Evolutionary conservation across 1,140 invertebrate genomes (phyloP), one percentile per base, ranked within the genome.

Genomic region (Hermatobates lingyangjiaoensis): DNA sequence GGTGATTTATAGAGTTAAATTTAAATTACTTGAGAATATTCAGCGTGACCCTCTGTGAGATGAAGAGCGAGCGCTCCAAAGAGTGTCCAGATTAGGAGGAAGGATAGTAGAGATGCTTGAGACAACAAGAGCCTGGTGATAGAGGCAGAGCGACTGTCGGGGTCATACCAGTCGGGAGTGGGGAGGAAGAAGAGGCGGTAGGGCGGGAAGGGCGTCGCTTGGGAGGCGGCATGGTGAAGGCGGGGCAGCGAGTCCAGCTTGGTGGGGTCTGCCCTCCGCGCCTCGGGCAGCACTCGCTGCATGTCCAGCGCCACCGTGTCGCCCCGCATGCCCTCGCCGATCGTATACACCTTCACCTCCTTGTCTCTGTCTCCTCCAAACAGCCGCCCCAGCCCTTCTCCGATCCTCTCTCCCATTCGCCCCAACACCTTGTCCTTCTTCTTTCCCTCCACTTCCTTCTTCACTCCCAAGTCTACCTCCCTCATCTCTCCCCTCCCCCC

Each of bases 1-100:
- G n/a, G n/a, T n/a, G n/a, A n/a, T n/a, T n/a, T n/a, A n/a, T n/a
- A n/a, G n/a, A n/a, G n/a, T n/a, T n/a, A n/a, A n/a, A n/a, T n/a
- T n/a, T n/a, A n/a, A n/a, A n/a, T 48, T 25, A 70, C 66, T 55
- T 74, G 71, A 44, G 64, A 61, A 2, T 64, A 63, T 57, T 77
- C 75, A 2, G 70, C 63, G 1, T 73, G 74, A 5, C 72, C 74
- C 64, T 77, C 75, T 10, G 73, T 75, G 2, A 68, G 62, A 55
- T 69, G 70, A 59, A 77, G 76, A 0, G 71, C 69, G 0, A 66
- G 64, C 3, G 75, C 74, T 23, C 74, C 74, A 0, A 71, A 59
- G 14, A 77, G 57, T 0, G 71, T 67, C 75, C 75, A 77, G 4
- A 69, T 56, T 0, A 68, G 56, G 14, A 77, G 58, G 1, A 76